Base-by-base conservation (phyloP, 64 coral and sea anemone genomes). In the Acropora tenuis region DNA sequence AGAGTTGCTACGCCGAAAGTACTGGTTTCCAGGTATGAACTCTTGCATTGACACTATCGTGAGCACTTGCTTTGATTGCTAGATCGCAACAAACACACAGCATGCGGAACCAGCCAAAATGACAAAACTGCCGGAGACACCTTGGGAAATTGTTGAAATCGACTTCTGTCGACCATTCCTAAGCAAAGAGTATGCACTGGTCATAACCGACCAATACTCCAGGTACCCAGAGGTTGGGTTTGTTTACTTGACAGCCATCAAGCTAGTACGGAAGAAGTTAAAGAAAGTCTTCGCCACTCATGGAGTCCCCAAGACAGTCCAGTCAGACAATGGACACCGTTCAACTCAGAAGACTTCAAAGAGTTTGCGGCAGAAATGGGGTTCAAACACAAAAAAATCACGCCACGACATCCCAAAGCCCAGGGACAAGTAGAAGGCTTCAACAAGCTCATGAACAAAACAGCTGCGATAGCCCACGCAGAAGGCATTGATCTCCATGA, bases 121-220 rank as follows among this genome's bases (percentile, higher is more conserved):
- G 30, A 30, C 30, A 0, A 30, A 30, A 30, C 30, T 30, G 30
- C 30, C 30, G 30, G 30, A 30, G 30, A 30, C 0, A 30, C 30
- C 30, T 30, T 30, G 30, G 30, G 30, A 30, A 30, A 30, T 30
- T 30, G 30, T 30, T 30, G 30, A 30, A 30, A 30, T 30, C 30
- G 30, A 43, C 94, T 95, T 91, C 42, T 86, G 93, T 48, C 80
- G 93, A 78, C 93, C 93, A 68, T 90, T 94, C 57, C 93, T 82
- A 68, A 94, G 77, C 6, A 77, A 77, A 19, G 77, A 95, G 84
- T 94, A 94, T 61, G 75, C 84, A 88, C 41, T 95, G 6, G 81
- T 87, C 5, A 69, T 87, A 10, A 90, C 87, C 10, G 87, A 93
- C 83, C 91, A 93, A 30, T 87, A 87, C 63, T 93, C 91, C 44